phyloP scores from a whole-genome alignment of 2,113 vertebrate species.

The Dromaius novaehollandiae region DNA sequence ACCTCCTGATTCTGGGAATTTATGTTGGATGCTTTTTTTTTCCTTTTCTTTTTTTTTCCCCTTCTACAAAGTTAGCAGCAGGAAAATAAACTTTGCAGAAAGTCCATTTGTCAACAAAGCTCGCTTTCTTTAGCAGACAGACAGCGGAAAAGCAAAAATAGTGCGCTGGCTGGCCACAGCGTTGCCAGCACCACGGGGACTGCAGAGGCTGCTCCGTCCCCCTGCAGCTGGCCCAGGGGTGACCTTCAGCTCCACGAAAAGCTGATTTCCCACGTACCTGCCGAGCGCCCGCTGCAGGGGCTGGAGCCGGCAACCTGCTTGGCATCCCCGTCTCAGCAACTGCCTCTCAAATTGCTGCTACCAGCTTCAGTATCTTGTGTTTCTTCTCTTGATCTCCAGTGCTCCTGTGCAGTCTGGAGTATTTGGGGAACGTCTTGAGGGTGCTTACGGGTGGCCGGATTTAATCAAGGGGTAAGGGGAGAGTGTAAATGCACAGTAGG shows the following conservation, averaged over 20 bases:
- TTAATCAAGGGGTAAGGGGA: background rate
- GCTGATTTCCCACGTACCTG: background rate
- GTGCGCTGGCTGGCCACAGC: background rate
- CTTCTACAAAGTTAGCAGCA: constrained; percentile 10
- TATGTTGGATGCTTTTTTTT: background rate
- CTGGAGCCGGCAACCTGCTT: background rate
- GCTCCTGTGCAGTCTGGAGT: background rate
- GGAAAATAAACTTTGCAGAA: constrained; percentile 15
- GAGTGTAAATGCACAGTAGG: background rate
- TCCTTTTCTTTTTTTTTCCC: background rate
- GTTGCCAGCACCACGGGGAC: constrained; percentile 23
- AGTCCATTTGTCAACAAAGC: constrained; percentile 13
- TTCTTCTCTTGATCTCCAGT: background rate
- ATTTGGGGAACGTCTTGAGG: background rate
- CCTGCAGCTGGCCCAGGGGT: background rate
- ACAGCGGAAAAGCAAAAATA: constrained; percentile 2
- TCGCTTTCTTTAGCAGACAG: constrained; percentile 2
- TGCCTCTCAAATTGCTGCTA: background rate
- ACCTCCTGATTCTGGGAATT: constrained; percentile 41
- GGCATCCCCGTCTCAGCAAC: background rate
- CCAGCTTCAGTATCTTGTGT: background rate
- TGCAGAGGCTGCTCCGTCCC: background rate
- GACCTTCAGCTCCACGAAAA: constrained; percentile 21
- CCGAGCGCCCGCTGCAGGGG: background rate
- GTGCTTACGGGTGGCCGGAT: background rate